Percentiles rank a stretch among this genome's conserved stretches.
Conservation (phyloP, 1,140 invertebrate genomes). For the Seison nebaliae region DNA sequence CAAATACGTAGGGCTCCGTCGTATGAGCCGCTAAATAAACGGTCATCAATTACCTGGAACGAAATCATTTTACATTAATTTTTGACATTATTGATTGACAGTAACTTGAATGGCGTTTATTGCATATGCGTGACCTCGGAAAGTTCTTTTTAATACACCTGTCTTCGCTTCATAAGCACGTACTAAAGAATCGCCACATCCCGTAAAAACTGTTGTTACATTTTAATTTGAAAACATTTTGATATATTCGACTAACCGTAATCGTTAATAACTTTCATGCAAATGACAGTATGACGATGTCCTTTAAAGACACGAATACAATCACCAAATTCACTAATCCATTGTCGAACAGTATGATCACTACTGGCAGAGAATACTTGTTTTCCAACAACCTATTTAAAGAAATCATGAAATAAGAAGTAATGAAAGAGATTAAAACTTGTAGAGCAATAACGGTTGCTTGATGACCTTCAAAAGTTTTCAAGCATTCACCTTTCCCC, state of each 20-base stretch:
- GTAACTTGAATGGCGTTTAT: conserved; percentile 26
- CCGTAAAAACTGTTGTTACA: conserved; percentile 29
- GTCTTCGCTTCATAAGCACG: conserved; percentile 33
- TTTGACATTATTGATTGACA: neutral
- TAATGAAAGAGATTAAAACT: conserved; percentile 17
- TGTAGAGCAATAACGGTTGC: conserved; percentile 31
- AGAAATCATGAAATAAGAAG: conserved; percentile 3
- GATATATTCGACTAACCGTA: conserved; percentile 24
- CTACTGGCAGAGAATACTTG: conserved; percentile 33
- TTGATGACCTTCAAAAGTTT: conserved; percentile 31
- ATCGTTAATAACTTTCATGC: conserved; percentile 30
- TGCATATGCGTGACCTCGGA: conserved; percentile 26
- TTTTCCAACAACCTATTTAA: conserved; percentile 27
- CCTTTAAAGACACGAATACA: conserved; percentile 32
- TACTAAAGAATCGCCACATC: conserved; percentile 24
- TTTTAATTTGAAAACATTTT: neutral
- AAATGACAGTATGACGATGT: conserved; percentile 30
- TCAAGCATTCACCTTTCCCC: conserved; percentile 23
- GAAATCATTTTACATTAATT: neutral
- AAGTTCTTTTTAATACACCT: conserved; percentile 25
- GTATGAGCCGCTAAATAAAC: conserved; percentile 26
- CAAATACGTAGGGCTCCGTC: conserved; percentile 28
- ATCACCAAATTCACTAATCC: conserved; percentile 35
- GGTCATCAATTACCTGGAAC: conserved; percentile 20
- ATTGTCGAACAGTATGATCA: conserved; percentile 32